Conservation (phyloP, 2,888 invertebrate species). For the Protophormia terraenovae region DNA sequence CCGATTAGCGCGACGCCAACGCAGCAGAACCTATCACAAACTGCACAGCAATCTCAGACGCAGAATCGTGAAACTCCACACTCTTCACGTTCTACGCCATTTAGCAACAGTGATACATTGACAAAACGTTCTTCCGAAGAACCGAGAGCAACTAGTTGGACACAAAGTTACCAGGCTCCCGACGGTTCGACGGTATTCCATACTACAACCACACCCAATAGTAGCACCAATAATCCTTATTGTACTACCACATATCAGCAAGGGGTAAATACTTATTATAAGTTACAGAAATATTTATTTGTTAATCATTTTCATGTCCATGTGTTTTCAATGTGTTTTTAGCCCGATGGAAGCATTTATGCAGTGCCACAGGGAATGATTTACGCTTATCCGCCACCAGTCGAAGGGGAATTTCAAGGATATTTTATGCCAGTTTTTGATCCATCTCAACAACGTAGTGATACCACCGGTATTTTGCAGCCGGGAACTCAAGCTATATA, state of each 20-base stretch:
- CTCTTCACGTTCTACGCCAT: constrained; percentile 78
- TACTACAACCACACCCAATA: constrained; percentile 76
- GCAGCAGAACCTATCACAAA: constrained; percentile 50
- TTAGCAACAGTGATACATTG: constrained; percentile 75
- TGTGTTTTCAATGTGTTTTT: too few species aligned
- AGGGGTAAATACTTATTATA: constrained; percentile 74
- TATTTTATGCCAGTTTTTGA: constrained; percentile 81
- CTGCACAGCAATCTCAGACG: constrained; percentile 51
- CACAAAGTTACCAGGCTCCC: constrained; percentile 79
- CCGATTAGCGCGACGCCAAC: constrained; percentile 63
- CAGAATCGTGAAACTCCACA: constrained; percentile 76
- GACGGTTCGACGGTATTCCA: constrained; percentile 80
- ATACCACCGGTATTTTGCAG: constrained; percentile 76
- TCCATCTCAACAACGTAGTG: constrained; percentile 77
- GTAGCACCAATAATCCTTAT: constrained; percentile 74
- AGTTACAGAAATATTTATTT: too few species aligned
- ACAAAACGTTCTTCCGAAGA: constrained; percentile 71
- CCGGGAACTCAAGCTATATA: constrained; percentile 78
- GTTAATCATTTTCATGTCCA: too few species aligned
- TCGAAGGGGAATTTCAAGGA: constrained; percentile 79
- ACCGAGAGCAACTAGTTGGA: constrained; percentile 74
- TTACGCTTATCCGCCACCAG: constrained; percentile 79
- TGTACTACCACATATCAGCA: constrained; percentile 81
- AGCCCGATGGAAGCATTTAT: constrained; percentile 81
- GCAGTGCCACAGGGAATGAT: constrained; percentile 81